Evolutionary conservation across 2,797 vertebrate species (phyloP), one percentile per base, ranked within the genome.

Genomic region (Myotis vivesi): DNA sequence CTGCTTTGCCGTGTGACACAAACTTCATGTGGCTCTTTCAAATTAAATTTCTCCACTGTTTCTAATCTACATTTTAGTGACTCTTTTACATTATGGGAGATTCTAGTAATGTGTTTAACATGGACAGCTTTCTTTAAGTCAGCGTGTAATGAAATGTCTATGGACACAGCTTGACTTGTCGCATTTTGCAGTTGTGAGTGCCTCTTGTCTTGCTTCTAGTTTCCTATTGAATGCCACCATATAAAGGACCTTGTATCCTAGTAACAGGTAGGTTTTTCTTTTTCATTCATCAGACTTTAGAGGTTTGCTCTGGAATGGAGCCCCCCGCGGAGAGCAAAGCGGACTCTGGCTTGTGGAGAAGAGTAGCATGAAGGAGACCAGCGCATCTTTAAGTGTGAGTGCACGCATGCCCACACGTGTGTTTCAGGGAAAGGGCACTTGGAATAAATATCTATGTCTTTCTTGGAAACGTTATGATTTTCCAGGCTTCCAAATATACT

Each of bases 201-300:
- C 8, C 9, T 89, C 88, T 92, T 91, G 5, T 0, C 55, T 93
- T 88, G 92, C 64, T 94, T 90, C 57, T 38, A 69, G 79, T 92
- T 94, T 95, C 62, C 75, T 80, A 8, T 20, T 59, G 38, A 92
- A 68, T 53, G 59, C 76, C 87, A 88, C 71, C 91, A 93, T 89
- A 84, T 81, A 71, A 97, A 95, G 76, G 64, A 55, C 41, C 55
- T 77, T 20, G 69, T 92, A 73, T 92, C 89, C 77, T 91, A 88
- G 81, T 71, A 93, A 95, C 73, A 79, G 77, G 80, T 94, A 57
- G 71, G 30, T 9, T 91, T 95, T 82, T 62, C 76, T 33, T 92
- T 80, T 30, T 19, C 46, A 30, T 28, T 22, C 13, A 17, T 53
- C 12, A 16, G 25, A 44, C 75, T 46, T 89, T 73, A 79, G 71